Evolutionary conservation across 2,888 invertebrate genomes (phyloP), one percentile per base, ranked within the genome.

Genomic region (Urechis unicinctus): DNA sequence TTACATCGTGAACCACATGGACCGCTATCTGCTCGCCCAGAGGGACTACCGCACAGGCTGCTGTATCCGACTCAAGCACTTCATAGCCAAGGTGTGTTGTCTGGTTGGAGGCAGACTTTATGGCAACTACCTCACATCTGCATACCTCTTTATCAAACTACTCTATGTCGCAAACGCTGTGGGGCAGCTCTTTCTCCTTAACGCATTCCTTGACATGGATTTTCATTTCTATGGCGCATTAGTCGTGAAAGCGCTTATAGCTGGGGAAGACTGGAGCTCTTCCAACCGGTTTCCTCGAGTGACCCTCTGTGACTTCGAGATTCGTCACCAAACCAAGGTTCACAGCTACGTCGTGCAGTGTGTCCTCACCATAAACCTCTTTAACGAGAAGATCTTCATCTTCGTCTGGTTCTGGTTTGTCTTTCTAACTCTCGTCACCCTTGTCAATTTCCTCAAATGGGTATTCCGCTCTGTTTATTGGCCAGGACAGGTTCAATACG

Each of bases 111-210:
- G 77, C 6, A 71, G 74, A 60, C 66, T 75, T 13, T 77, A 77
- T 57, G 81, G 81, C 42, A 79, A 80, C 62, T 81, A 79, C 62
- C 73, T 81, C 31, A 76, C 79, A 17, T 70, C 78, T 22, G 72
- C 80, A 49, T 81, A 81, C 65, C 70, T 79, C 65, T 72, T 80
- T 64, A 72, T 75, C 60, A 80, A 80, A 63, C 60, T 78, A 22
- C 64, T 81, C 30, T 79, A 80, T 60, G 70, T 79, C 59, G 67
- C 72, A 53, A 80, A 80, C 65, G 78, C 78, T 31, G 69, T 80
- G 21, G 78, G 78, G 21, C 80, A 81, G 65, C 71, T 81, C 52
- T 78, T 80, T 63, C 70, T 80, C 55, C 71, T 81, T 46, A 80
- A 81, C 66, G 73, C 75, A 58, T 81, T 81, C 60, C 72, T 81